phyloP scores from a whole-genome alignment of 2,113 vertebrate species.

The Urocynchramus pylzowi region DNA sequence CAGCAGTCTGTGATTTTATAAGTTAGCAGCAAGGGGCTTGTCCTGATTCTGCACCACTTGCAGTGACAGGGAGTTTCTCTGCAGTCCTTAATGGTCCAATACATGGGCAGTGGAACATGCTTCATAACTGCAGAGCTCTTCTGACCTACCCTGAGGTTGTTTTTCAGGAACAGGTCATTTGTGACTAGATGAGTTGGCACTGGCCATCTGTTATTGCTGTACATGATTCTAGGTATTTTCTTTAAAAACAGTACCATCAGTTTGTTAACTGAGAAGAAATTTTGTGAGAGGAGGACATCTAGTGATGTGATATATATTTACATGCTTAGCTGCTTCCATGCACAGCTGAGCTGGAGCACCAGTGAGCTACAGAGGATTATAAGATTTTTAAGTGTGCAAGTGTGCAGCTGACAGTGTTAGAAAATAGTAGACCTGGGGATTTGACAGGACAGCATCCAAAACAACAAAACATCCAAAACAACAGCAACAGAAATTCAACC shows the following conservation, averaged over 20 bases:
- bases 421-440: not conserved
- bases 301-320: conserved; percentile 40
- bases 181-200: not conserved
- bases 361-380: not conserved
- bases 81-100: not conserved
- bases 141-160: not conserved
- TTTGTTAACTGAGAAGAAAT: not conserved
- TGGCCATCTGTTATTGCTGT: not conserved
- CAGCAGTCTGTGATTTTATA: rapidly evolving
- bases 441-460: not conserved
- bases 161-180: not conserved
- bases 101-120: rapidly evolving
- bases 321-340: not conserved
- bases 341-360: not conserved
- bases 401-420: not conserved
- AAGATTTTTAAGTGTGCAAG: not conserved
- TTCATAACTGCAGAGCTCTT: not conserved
- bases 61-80: not conserved
- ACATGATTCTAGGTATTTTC: not conserved
- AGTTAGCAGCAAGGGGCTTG: not conserved
- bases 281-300: conserved; percentile 61
- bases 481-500: not conserved
- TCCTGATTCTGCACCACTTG: not conserved
- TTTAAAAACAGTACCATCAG: not conserved
- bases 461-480: not conserved